Evolutionary conservation across 2,797 vertebrate genomes (phyloP), one percentile per base, ranked within the genome.

Genomic region (Dromococcyx pavoninus): DNA sequence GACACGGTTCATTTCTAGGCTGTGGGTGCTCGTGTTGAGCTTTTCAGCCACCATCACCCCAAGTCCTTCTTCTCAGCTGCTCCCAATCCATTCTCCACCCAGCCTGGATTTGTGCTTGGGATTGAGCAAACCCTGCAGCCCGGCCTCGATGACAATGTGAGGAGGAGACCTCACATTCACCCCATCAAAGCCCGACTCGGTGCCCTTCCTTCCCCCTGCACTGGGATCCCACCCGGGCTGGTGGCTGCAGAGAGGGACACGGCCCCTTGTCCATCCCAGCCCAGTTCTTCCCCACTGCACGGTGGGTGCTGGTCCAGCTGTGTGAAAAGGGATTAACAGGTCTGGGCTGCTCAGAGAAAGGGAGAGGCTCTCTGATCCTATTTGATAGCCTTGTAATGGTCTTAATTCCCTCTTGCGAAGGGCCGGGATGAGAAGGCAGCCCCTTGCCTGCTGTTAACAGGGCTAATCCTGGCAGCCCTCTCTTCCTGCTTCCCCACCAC

Each of bases 361-460:
- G 81, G 80, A 46, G 51, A 62, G 69, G 91, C 65, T 80, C 91
- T 78, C 77, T 84, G 91, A 92, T 95, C 93, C 95, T 35, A 6
- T 84, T 93, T 79, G 91, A 93, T 74, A 16, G 83, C 88, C 94
- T 88, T 88, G 92, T 90, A 92, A 93, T 83, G 94, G 91, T 6
- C 76, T 76, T 86, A 83, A 95, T 94, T 95, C 91, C 79, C 79
- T 79, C 79, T 48, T 13, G 72, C 94, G 41, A 23, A 60, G 41
- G 72, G 81, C 80, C 5, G 11, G 16, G 84, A 57, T 27, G 54
- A 79, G 90, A 22, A 22, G 7, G 80, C 65, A 9, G 84, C 86
- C 15, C 79, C 13, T 13, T 25, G 84, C 58, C 60, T 1, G 9
- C 44, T 35, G 37, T 70, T 75, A 91, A 73, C 64, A 1, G 67